A percentile compares a stretch with the other conserved stretches of the same genome.
Evolutionary conservation across 1,140 invertebrate species (phyloP).

Genomic region (Drosophila sulfurigaster): DNA sequence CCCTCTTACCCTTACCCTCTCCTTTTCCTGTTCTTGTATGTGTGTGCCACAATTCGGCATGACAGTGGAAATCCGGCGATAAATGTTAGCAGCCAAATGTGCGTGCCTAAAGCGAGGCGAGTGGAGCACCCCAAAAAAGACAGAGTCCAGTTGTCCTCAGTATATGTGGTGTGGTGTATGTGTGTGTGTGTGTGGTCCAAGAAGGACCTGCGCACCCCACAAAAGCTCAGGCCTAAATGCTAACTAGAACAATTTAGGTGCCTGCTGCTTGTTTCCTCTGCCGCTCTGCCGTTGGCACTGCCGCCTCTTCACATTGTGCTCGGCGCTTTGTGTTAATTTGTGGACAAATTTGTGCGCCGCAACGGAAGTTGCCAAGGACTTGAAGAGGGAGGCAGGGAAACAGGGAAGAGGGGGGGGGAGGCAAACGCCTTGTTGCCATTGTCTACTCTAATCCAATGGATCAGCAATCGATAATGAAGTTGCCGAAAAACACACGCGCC

Average conservation of each 20-base stretch:
- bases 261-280: constrained; percentile 1
- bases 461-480: constrained; percentile 82
- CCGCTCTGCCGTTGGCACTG: background rate
- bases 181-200: background rate
- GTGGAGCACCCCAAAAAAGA: background rate
- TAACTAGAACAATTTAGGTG: constrained; percentile 79
- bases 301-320: constrained; percentile 43
- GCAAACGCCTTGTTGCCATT: constrained; percentile 66
- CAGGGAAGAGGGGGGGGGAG: background rate
- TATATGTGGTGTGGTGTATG: too few species aligned
- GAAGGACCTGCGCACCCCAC: background rate
- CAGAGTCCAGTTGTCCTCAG: background rate
- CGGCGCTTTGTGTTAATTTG: constrained; percentile 79
- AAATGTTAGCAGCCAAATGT: constrained; percentile 82
- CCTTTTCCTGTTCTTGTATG: constrained; percentile 11
- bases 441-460: constrained; percentile 74
- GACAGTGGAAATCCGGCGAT: constrained; percentile 83
- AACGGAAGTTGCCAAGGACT: constrained; percentile 54
- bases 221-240: constrained; percentile 43
- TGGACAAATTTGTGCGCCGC: constrained; percentile 80
- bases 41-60: constrained; percentile 73
- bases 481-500: constrained; percentile 78
- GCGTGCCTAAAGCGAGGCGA: constrained; percentile 62
- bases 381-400: too few species aligned
- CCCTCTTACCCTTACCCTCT: background rate